Evolutionary conservation across 2,888 invertebrate species (phyloP), one percentile per base, ranked within the genome.

Genomic region (Rhamnusium bicolor): DNA sequence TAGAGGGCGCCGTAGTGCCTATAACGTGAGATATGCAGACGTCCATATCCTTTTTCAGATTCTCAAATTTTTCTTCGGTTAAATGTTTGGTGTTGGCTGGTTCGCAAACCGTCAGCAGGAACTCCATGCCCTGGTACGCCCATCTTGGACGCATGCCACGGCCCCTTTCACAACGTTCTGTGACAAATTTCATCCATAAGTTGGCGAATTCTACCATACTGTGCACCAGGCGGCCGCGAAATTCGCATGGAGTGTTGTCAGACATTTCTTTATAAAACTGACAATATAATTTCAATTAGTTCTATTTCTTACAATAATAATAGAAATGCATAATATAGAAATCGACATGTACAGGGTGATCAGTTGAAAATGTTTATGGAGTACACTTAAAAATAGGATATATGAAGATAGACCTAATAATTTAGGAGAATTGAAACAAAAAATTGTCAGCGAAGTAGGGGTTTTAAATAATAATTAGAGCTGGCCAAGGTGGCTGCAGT

Each of bases 101-200:
- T 84, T 97, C 96, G 84, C 95, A 96, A 0, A 95, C 95, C 51
- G 94, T 90, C 87, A 95, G 93, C 0, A 98, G 90, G 86, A 96
- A 97, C 84, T 97, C 97, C 66, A 97, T 86, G 0, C 97, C 97
- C 85, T 96, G 96, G 84, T 93, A 93, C 2, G 97, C 96, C 97
- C 97, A 97, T 84, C 96, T 90, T 0, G 96, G 96, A 19, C 95
- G 88, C 79, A 94, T 90, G 0, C 96, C 96, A 4, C 95, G 90
- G 4, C 85, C 85, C 0, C 94, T 89, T 84, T 97, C 97, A 85
- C 96, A 98, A 14, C 95, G 91, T 83, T 94, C 93, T 77, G 92
- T 91, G 0, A 96, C 96, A 87, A 97, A 98, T 71, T 91, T 90
- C 95, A 97, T 97, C 98, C 98, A 98, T 85, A 95, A 92, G 80